These are phyloP conservation scores for Rambutsinella grinnellia DNA, from an alignment of 2,888 invertebrate species.

Conservation along the genomic window DNA sequence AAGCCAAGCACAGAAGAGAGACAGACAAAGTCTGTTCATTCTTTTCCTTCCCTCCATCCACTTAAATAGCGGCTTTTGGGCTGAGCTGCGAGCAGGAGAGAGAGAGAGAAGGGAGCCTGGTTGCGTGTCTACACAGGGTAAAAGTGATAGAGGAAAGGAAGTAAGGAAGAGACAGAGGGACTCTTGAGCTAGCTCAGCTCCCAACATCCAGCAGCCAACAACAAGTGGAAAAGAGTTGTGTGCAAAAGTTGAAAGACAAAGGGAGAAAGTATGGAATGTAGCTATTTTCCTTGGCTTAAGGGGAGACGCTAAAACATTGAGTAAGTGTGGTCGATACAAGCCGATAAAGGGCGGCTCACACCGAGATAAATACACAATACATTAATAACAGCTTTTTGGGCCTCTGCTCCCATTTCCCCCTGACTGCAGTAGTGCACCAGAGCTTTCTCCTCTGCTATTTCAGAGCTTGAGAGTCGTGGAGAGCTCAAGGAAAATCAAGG, in stretches of 20 bases:
- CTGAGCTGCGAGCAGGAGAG: not conserved
- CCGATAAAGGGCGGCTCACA: slow-evolving; percentile 15
- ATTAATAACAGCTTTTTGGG: not conserved
- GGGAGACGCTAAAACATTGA: not conserved
- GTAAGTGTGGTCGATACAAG: slow-evolving; percentile 11
- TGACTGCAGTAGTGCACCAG: not conserved
- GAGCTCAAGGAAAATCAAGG: slow-evolving; percentile 4
- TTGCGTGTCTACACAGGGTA: slow-evolving; percentile 5
- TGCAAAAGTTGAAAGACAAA: slow-evolving; percentile 10
- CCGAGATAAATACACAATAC: slow-evolving; percentile 6
- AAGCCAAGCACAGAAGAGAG: slow-evolving; percentile 1
- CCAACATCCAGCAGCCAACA: slow-evolving; percentile 23
- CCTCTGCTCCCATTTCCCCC: not conserved
- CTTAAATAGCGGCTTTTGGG: slow-evolving; percentile 14
- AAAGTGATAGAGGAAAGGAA: not conserved
- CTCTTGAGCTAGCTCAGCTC: not conserved
- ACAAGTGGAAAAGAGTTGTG: slow-evolving; percentile 33
- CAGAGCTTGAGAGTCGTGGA: not conserved
- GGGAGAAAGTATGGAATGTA: slow-evolving; percentile 1
- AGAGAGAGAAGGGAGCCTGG: not conserved
- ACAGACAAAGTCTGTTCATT: slow-evolving; percentile 11
- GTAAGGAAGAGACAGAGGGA: not conserved
- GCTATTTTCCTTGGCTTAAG: not conserved
- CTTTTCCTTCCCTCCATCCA: not conserved
- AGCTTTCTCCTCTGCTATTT: not conserved